Conservation (phyloP, 2,888 invertebrate species). For the Troides helena region DNA sequence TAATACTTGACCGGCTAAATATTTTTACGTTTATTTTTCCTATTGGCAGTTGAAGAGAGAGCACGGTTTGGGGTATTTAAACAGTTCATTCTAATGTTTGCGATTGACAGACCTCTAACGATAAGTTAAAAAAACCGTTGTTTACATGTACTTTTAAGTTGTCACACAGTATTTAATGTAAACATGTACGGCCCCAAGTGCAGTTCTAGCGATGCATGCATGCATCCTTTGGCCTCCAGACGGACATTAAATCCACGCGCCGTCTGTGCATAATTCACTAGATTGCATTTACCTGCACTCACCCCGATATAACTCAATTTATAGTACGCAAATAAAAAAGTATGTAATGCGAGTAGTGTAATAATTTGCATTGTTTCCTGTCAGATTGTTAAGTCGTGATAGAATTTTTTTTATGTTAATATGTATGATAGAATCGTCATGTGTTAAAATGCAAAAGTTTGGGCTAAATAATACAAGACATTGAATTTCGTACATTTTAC, state of each 20-base stretch:
- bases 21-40: background rate
- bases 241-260: conserved; percentile 45
- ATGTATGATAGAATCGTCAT: too few species aligned
- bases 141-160: background rate
- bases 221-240: conserved; percentile 44
- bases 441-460: too few species aligned
- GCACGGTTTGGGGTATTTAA: background rate
- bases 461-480: too few species aligned
- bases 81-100: background rate
- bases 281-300: conserved; percentile 12
- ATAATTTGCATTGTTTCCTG: too few species aligned
- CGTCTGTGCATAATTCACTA: conserved; percentile 48
- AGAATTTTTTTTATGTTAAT: too few species aligned
- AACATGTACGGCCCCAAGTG: conserved; percentile 25
- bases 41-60: background rate
- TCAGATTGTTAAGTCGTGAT: too few species aligned
- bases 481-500: too few species aligned
- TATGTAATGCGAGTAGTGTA: too few species aligned
- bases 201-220: conserved; percentile 29
- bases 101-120: background rate
- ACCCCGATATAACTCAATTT: background rate
- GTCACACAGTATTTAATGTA: background rate
- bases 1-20: background rate
- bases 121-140: background rate
- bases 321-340: too few species aligned